Conservation (phyloP, 1,140 invertebrate species). For the Triops cancriformis region DNA sequence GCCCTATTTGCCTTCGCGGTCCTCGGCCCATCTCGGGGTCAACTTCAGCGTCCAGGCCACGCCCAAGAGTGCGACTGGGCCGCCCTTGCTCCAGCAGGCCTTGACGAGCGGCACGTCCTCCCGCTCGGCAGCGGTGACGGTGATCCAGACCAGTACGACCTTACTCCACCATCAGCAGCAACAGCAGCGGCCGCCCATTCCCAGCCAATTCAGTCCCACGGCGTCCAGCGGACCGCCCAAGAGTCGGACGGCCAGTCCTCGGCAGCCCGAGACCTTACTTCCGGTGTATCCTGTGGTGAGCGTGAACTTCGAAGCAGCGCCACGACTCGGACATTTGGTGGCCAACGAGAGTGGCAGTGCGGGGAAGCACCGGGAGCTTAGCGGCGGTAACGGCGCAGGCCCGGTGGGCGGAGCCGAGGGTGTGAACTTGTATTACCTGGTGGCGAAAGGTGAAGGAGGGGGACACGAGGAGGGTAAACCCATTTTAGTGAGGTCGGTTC, state of each 20-base stretch:
- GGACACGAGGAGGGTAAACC: not conserved
- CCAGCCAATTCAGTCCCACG: not conserved
- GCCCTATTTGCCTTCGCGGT: not conserved
- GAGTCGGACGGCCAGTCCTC: slow-evolving; percentile 16
- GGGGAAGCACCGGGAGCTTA: not conserved
- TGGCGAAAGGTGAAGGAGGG: not conserved
- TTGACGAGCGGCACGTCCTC: slow-evolving; percentile 20
- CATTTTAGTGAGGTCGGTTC: not conserved
- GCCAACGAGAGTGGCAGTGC: slow-evolving; percentile 3
- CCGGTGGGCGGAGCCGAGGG: not conserved
- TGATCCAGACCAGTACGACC: slow-evolving; percentile 31
- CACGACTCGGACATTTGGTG: slow-evolving; percentile 1
- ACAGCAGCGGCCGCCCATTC: slow-evolving; percentile 35
- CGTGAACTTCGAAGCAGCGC: slow-evolving; percentile 17
- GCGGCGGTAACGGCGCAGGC: not conserved
- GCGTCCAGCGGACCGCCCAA: not conserved
- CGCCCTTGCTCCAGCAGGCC: slow-evolving; percentile 26
- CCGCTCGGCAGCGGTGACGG: slow-evolving; percentile 17
- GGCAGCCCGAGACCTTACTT: not conserved
- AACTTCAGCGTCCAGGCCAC: not conserved
- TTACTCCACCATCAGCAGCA: slow-evolving; percentile 39
- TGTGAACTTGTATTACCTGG: not conserved
- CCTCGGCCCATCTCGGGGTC: not conserved
- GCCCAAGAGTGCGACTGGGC: not conserved
- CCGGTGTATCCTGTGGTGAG: slow-evolving; percentile 14